Base-by-base conservation (phyloP, 2,888 invertebrate genomes). In the Tiliacea aurago region DNA sequence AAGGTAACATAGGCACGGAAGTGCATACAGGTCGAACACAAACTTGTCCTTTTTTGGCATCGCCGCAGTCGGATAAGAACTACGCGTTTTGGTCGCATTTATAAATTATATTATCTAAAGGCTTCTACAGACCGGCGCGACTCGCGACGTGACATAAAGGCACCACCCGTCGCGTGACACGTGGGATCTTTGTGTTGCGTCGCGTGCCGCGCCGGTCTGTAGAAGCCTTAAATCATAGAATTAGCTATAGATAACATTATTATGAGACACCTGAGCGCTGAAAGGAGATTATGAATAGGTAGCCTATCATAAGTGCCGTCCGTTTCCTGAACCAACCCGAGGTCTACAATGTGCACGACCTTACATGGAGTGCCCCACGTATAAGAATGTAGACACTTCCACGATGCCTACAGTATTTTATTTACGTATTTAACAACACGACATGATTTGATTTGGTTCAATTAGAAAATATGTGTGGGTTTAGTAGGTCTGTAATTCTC, bases 361-460 rank as follows among this genome's bases (percentile, higher is more conserved):
- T 66, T 41, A 66, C 56, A 51, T 23, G 33, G 43, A 72, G 61
- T 23, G 68, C n/a, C 20, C 49, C 53, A 70, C 56, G 56, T 70
- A 56, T 70, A 68, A 83, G 73, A 67, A 49, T 65, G 67, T 61
- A 64, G 73, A 61, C 79, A 81, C 81, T 83, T 65, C 65, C 41
- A 73, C 73, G 73, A 81, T 81, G 70, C 80, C 59, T 23, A 65
- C 56, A 33, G 58, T 53, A 49, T 75, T 83, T 75, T 83, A 83
- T 75, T 74, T 56, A 66, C 67, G 49, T 67, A 63, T 66, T 70
- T 76, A 64, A 51, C 49, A 64, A 37, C 51, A 41, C 45, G 33
- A 43, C 58, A 47, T 81, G 56, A 65, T 76, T 70, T 67, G 71
- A 76, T 71, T 70, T 51, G 45, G 13, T 81, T 81, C 13, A 59